Evolutionary conservation across 1,140 invertebrate genomes (phyloP).

Genomic region (Meloidogyne exigua): DNA sequence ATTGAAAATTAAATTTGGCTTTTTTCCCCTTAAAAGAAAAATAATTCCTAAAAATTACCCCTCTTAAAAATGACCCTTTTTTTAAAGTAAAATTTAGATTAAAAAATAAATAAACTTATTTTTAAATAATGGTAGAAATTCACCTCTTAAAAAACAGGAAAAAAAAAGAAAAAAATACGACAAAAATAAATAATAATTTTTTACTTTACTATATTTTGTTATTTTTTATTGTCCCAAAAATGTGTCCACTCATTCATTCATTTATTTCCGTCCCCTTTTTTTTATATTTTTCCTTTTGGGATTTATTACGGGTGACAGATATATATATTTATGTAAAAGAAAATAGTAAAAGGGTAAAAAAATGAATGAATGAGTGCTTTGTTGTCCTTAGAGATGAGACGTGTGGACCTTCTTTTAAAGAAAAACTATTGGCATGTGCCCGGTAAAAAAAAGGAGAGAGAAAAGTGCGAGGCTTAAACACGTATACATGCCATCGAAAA

Average conservation of each 20-base stretch:
- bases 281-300: neutral
- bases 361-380: neutral
- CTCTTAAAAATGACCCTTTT: neutral
- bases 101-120: neutral
- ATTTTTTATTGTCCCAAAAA: neutral
- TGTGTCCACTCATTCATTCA: neutral
- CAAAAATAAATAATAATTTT: no score
- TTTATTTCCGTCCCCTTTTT: neutral
- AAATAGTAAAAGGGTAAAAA: no score
- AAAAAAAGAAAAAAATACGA: no score
- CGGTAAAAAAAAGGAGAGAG: neutral
- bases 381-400: neutral
- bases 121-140: no score
- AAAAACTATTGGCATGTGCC: neutral
- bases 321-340: no score
- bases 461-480: neutral
- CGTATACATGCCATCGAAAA: neutral
- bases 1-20: neutral
- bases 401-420: neutral
- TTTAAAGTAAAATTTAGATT: neutral
- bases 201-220: neutral
- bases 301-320: slow-evolving; percentile 1
- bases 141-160: no score
- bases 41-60: no score
- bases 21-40: neutral